Evolutionary conservation across 2,888 invertebrate genomes (phyloP).

Genomic region (Pandemis heparana): DNA sequence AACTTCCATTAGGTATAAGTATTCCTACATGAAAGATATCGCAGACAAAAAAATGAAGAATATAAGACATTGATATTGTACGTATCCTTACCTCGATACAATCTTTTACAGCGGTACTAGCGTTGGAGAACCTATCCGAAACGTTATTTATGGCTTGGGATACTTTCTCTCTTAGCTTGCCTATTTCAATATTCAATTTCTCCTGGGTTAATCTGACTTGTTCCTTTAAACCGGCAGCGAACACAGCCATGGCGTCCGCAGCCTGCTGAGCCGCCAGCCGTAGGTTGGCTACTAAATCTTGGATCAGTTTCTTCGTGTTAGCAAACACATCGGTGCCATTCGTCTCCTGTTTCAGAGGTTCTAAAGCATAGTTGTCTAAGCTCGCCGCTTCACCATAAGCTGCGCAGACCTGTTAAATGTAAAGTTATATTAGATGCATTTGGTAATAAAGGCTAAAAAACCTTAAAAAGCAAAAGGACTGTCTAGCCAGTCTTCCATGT

Average conservation of each 20-base stretch:
- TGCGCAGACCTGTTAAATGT: slow-evolving; percentile 53
- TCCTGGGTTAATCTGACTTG: slow-evolving; percentile 57
- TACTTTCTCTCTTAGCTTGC: slow-evolving; percentile 60
- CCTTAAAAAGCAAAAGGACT: too few species aligned
- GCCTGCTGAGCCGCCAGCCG: slow-evolving; percentile 64
- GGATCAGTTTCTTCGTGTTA: slow-evolving; percentile 61
- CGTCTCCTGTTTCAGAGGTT: slow-evolving; percentile 53
- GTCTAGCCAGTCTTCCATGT: too few species aligned
- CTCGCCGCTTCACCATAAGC: slow-evolving; percentile 55
- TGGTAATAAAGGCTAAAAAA: too few species aligned
- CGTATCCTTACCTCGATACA: slow-evolving; percentile 64
- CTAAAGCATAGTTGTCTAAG: slow-evolving; percentile 47
- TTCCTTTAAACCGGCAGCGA: slow-evolving; percentile 60
- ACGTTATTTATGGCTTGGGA: slow-evolving; percentile 58
- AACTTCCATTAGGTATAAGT: not conserved
- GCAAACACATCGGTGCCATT: slow-evolving; percentile 42
- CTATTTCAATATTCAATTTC: slow-evolving; percentile 57
- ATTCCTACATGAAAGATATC: too few species aligned
- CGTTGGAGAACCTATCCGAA: slow-evolving; percentile 58
- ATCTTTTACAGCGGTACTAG: slow-evolving; percentile 57
- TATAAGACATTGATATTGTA: too few species aligned
- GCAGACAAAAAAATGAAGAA: too few species aligned
- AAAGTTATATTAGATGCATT: not conserved
- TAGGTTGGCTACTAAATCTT: slow-evolving; percentile 62
- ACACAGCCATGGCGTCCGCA: slow-evolving; percentile 58